Conservation (phyloP, 2,113 vertebrate species). For the Galemys pyrenaicus region DNA sequence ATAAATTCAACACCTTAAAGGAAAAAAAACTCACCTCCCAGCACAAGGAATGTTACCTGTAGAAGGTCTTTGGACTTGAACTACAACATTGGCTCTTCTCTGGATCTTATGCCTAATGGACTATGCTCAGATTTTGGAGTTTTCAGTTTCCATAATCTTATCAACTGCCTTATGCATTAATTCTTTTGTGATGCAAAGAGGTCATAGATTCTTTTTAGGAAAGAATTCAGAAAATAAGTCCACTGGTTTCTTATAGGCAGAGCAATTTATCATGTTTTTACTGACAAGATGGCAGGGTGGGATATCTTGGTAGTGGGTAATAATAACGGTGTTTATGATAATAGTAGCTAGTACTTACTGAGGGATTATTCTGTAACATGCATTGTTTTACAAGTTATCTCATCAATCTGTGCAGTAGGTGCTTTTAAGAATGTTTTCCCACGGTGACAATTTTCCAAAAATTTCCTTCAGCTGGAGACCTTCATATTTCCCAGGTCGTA, state of each 20-base stretch:
- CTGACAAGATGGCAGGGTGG: neutral
- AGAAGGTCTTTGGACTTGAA: neutral
- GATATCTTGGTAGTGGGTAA: neutral
- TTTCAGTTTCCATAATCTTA: neutral
- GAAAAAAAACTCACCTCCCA: neutral
- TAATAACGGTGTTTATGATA: neutral
- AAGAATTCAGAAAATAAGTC: neutral
- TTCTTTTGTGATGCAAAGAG: neutral
- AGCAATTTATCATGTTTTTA: neutral
- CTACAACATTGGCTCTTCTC: neutral
- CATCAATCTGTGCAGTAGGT: neutral
- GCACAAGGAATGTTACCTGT: neutral
- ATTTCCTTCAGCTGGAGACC: neutral
- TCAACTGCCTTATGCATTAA: neutral
- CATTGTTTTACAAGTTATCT: neutral
- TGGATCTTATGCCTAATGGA: neutral
- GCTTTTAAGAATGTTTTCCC: neutral
- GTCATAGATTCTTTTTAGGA: neutral
- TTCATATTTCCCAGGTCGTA: neutral
- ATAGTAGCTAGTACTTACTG: too few species aligned
- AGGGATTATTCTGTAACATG: neutral
- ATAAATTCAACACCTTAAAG: neutral
- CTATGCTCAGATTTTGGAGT: neutral
- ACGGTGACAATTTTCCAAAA: neutral
- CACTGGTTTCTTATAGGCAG: neutral